phyloP scores from a whole-genome alignment of 2,888 invertebrate genomes.

The Colostygia pectinataria region DNA sequence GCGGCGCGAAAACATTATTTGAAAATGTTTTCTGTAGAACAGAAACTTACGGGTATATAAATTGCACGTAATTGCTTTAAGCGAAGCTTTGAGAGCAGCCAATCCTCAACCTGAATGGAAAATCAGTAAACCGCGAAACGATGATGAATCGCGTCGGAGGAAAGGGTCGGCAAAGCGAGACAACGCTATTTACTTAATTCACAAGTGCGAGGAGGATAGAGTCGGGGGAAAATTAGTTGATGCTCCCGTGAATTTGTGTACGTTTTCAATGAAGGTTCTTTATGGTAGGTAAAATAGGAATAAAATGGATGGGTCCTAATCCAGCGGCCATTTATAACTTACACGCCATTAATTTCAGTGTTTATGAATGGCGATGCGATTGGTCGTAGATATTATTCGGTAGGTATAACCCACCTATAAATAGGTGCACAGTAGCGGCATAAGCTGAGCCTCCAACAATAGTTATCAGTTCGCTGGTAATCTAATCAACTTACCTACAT shows the following conservation, averaged over 20 bases:
- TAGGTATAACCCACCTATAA: conserved; percentile 34
- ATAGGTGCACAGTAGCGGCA: conserved; percentile 47
- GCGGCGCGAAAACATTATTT: conserved; percentile 21
- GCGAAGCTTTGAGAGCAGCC: conserved; percentile 45
- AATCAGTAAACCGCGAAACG: conserved; percentile 81
- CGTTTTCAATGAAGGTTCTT: conserved; percentile 82
- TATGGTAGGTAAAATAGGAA: conserved; percentile 82
- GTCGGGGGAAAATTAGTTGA: conserved; percentile 71
- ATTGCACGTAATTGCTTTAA: conserved; percentile 39
- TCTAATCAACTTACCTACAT: conserved; percentile 45
- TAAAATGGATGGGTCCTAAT: conserved; percentile 80
- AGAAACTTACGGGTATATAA: conserved; percentile 32
- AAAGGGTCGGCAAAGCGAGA: conserved; percentile 69
- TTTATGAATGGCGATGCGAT: conserved; percentile 71
- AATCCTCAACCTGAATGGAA: conserved; percentile 71
- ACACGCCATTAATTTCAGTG: conserved; percentile 82
- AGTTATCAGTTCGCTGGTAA: conserved; percentile 49
- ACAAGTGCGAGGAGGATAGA: conserved; percentile 54
- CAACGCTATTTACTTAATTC: conserved; percentile 37
- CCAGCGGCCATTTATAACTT: conserved; percentile 81
- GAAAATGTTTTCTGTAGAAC: conserved; percentile 23
- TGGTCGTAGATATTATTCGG: conserved; percentile 68
- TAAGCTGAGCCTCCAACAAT: conserved; percentile 40
- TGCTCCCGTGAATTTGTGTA: conserved; percentile 81
- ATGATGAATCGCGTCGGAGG: conserved; percentile 78